A percentile compares a stretch with the other conserved stretches of the same genome.
phyloP scores from a whole-genome alignment of 2,113 vertebrate genomes.

The Pedionomus torquatus region DNA sequence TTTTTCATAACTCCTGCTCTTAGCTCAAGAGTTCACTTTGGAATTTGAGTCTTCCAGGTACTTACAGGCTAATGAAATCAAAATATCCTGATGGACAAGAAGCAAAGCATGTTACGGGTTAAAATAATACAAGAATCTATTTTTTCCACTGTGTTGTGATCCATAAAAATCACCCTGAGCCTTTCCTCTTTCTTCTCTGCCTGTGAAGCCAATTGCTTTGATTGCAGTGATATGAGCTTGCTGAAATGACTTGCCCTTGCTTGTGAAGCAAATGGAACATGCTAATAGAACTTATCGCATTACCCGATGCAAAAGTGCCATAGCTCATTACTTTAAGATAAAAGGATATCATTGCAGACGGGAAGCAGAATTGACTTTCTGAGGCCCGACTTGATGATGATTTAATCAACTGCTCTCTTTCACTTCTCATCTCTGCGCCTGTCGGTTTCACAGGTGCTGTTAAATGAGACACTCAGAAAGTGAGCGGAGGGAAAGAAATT shows the following conservation, averaged over 20 bases:
- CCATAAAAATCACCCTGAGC: slow-evolving; percentile 85
- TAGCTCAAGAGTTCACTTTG: not conserved
- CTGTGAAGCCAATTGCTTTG: slow-evolving; percentile 95
- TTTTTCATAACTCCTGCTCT: not conserved
- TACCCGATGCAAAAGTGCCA: slow-evolving; percentile 99
- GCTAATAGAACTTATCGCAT: slow-evolving; percentile 99
- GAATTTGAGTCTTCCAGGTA: slow-evolving; percentile 38
- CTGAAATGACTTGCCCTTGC: slow-evolving; percentile 96
- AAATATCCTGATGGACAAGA: slow-evolving; percentile 72
- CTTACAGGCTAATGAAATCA: slow-evolving; percentile 60
- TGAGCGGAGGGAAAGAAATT: slow-evolving; percentile 89
- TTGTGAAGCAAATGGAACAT: slow-evolving; percentile 99
- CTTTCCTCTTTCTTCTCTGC: slow-evolving; percentile 81
- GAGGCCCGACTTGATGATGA: slow-evolving; percentile 97
- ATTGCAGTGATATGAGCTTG: slow-evolving; percentile 93
- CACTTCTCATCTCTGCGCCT: slow-evolving; percentile 96
- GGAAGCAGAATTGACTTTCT: slow-evolving; percentile 99
- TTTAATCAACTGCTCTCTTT: slow-evolving; percentile 99
- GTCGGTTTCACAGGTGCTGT: slow-evolving; percentile 97
- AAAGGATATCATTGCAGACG: slow-evolving; percentile 99
- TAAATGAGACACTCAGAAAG: slow-evolving; percentile 95
- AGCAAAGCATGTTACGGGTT: slow-evolving; percentile 77
- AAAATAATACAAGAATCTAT: slow-evolving; percentile 87
- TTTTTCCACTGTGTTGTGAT: slow-evolving; percentile 88
- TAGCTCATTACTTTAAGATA: slow-evolving; percentile 99